Base-by-base conservation (phyloP, 2,797 vertebrate genomes). In the Glossophaga mutica region DNA sequence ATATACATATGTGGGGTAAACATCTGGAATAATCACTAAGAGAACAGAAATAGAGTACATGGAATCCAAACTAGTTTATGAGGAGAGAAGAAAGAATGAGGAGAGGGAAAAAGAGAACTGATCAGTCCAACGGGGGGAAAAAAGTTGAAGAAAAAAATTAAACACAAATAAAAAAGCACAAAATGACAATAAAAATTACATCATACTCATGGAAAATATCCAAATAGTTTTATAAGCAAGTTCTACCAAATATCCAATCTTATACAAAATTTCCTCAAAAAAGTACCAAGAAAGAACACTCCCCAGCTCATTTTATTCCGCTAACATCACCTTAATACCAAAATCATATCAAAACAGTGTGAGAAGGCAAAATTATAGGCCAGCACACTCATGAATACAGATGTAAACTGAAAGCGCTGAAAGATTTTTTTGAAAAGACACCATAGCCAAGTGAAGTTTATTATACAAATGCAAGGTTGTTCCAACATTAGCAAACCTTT, bases 401-500 rank as follows among this genome's bases (percentile, higher is more conserved):
- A 83, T 18, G 52, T 48, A 92, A 57, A 87, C 6, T 32, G 44
- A 92, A 87, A 74, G 59, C 3, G 11, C 55, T 42, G 55, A 44
- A 70, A 84, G 57, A 87, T 29, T 57, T 44, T 74, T 34, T 37
- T 21, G 55, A 68, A 74, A 62, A 85, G 62, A 48, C 10, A 74
- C 29, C 26, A 32, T 7, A 16, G 70, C 46, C 92, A 46, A 73
- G 50, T 37, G 48, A 74, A 22, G 21, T 65, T 91, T 86, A 94
- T 79, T 50, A 34, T 29, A 65, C 19, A 16, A 90, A 95, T 42
- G 26, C 71, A 94, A 86, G 39, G 65, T 37, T 95, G 67, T 95
- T 93, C 81, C 84, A 94, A 94, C 87, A 81, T 79, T 42, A 87
- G 39, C 24, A 29, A 70, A 55, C 83, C n/a, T 87, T 59, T 91